Base-by-base conservation (phyloP, 2,113 vertebrate species). In the Myrmophylax atrothorax region DNA sequence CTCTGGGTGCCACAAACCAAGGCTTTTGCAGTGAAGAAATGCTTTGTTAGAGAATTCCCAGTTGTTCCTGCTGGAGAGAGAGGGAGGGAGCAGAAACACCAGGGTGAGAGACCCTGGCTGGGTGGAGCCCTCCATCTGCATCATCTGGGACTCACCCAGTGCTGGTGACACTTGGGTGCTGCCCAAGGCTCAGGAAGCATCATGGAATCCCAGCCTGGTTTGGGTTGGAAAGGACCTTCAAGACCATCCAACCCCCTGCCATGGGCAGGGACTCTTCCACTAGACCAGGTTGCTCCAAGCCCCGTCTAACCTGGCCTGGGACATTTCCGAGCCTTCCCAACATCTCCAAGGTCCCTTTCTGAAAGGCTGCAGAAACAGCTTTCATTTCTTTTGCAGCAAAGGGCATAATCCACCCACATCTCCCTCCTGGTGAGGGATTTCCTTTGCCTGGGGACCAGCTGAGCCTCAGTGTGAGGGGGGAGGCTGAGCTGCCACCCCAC, bases 381-480 rank as follows among this genome's bases (percentile, higher is more conserved):
- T 31, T 12, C 12, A 15, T 35, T 28, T 28, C 47, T 33, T 16
- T 9, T 4, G 1, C 46, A 50, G 66, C 29, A 16, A 79, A 79
- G 33, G 40, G 35, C 3, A 0, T 49, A 79, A 88, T 80, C 89
- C 83, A 14, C 44, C 79, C 93, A n/a, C 37, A 0, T 31, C 75
- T 56, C 74, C 78, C 52, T 64, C 67, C 79, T 8, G 0, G 49
- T 1, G 53, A 31, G 62, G 72, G 68, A 69, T 95, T 95, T 95
- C 91, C 91, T 95, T 73, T 1, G 1, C 82, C 94, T 90, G 91
- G 91, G 94, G 53, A 80, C 35, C 96, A 80, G 79, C 86, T 84
- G 93, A 85, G 47, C 33, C 2, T 3, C 6, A 6, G 37, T 0
- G 18, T 0, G 3, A 37, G 76, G 37, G 8, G 18, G 29, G 58